Base-by-base conservation (phyloP, 2,113 vertebrate genomes). In the Pedionomus torquatus region DNA sequence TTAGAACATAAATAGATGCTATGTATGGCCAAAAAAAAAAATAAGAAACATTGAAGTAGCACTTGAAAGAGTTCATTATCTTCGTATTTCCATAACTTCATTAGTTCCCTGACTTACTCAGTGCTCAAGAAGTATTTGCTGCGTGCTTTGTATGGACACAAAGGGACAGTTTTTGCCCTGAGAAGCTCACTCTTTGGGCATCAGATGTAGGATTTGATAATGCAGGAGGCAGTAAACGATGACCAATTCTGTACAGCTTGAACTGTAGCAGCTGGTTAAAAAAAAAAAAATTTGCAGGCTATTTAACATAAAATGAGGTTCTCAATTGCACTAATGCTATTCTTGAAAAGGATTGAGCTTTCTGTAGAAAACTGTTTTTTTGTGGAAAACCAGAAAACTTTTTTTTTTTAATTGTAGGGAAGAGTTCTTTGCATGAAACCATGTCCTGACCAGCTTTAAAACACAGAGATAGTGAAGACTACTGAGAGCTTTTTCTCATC, bases 361-460 rank as follows among this genome's bases (percentile, higher is more conserved):
- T 90, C 68, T 78, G 60, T 66, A 70, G 51, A 78, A 74, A 93
- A 25, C 60, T 77, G 39, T 18, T 46, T 69, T 81, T 90, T 90
- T 87, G 46, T 93, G 82, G 55, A 75, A 78, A 82, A 94, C 79
- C 58, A 76, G 84, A 61, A 83, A 76, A 60, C 12, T 35, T 44
- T 60, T 72, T 60, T 60, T 68, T 31, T 74, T 37, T 28, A 13
- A 43, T 71, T 46, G 30, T 10, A 93, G 68, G 33, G 44, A 83
- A 78, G 54, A 61, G 64, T 39, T 83, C 52, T 92, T 88, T 20
- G 2, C 79, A 86, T 84, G 79, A 95, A 89, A 83, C 71, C 26
- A 41, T 90, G 78, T 97, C 94, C 83, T 81, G 78, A 76, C 35
- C 52, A 69, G 44, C 28, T 94, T 82, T 93, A 94, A 93, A 91